These are phyloP conservation scores for Canis aureus DNA, from an alignment of 2,113 vertebrate species.

Conservation along the genomic window DNA sequence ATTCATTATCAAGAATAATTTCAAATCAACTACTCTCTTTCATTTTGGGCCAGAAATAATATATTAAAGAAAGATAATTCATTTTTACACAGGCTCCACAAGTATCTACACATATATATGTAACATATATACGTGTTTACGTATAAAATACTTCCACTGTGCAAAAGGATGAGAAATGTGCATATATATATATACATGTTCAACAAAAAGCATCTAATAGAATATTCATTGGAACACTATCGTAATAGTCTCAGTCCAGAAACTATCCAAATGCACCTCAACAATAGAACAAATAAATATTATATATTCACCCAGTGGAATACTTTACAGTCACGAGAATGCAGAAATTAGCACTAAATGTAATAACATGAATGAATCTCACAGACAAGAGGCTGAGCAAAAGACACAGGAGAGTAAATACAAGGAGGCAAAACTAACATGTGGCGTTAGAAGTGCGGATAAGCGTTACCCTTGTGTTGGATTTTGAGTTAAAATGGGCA, in stretches of 20 bases:
- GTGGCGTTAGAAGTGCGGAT: not conserved
- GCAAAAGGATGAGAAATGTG: not conserved
- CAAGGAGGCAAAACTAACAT: not conserved
- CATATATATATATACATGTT: not conserved
- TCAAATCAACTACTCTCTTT: not conserved
- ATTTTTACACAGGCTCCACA: not conserved
- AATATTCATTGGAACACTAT: not conserved
- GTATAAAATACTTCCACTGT: not conserved
- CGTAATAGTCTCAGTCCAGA: not conserved
- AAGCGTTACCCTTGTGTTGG: not conserved
- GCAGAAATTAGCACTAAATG: not conserved
- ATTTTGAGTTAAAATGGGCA: not conserved
- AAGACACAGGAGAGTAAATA: not conserved
- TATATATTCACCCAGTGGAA: not conserved
- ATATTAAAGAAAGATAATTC: not conserved
- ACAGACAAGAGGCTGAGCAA: not conserved
- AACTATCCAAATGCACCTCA: not conserved
- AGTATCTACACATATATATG: not conserved
- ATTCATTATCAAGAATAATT: conserved; percentile 15
- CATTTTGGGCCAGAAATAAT: not conserved
- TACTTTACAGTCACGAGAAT: not conserved
- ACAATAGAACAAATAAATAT: not conserved
- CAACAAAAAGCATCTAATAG: not conserved
- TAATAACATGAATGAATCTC: not conserved
- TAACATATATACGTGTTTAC: too few relatives aligned